Base-by-base conservation (phyloP, 2,797 vertebrate genomes). In the Vespertilio murinus region DNA sequence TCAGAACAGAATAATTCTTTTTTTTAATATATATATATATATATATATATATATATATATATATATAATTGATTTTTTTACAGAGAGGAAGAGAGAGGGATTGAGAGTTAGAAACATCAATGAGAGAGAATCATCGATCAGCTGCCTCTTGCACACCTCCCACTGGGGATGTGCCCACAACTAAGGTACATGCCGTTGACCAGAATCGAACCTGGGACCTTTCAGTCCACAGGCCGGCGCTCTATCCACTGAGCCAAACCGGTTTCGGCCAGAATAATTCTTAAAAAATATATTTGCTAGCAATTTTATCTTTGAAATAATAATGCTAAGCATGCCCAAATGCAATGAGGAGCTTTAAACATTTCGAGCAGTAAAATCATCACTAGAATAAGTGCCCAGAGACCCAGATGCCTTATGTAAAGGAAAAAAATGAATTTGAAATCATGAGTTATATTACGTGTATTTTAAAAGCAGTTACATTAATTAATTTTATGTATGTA, bases 281-380 rank as follows among this genome's bases (percentile, higher is more conserved):
- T 71, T 65, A 88, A 70, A 81, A 9, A 28, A 74, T 61, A 35
- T 54, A 38, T 59, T 64, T 80, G 20, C 69, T 89, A 59, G 1
- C 16, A 42, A 77, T 88, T n/a, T 54, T 17, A 77, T 22, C 6
- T 9, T 30, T 88, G 11, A 74, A 81, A 67, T 81, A 74, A 17
- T 28, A 81, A 85, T 16, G 3, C 6, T 71, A 86, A 71, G 12
- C 6, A 16, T 88, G 38, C 4, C 4, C 22, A 73, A n/a, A 80
- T 71, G 23, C 17, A 82, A 74, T n/a, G 22, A 73, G 47, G 30
- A 80, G 28, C 10, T 88, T 77, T 71, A 67, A 74, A 90, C 84
- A n/a, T 93, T 84, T 88, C 77, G 4, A 90, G 28, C 52, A 88
- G 49, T 67, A 42, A 42, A 84, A 73, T 88, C 35, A 81, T 91